These are phyloP conservation scores for Trachelus tabidus DNA, from an alignment of 2,888 invertebrate genomes.

Conservation along the genomic window DNA sequence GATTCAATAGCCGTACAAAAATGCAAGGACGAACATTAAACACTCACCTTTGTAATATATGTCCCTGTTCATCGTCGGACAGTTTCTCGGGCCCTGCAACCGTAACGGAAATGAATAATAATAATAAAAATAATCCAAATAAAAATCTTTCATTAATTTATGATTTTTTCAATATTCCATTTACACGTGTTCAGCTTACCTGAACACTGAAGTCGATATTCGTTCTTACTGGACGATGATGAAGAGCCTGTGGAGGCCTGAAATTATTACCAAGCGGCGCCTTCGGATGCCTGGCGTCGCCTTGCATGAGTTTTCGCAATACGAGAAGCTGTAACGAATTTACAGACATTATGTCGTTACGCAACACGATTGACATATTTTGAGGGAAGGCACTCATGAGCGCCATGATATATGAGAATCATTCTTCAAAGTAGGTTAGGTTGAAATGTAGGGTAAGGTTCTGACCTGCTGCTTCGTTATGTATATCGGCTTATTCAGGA, in stretches of 20 bases:
- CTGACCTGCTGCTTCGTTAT: slow-evolving; percentile 96
- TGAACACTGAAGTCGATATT: slow-evolving; percentile 95
- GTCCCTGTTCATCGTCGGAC: slow-evolving; percentile 92
- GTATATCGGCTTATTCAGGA: slow-evolving; percentile 97
- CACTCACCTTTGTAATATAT: slow-evolving; percentile 88
- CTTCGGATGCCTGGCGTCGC: slow-evolving; percentile 86
- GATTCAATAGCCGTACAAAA: neutral
- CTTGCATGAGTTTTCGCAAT: slow-evolving; percentile 88
- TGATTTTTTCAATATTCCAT: neutral
- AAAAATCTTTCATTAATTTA: neutral
- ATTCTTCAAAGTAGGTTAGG: neutral
- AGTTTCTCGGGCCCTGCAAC: slow-evolving; percentile 82
- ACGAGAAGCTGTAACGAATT: slow-evolving; percentile 77
- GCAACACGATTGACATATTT: slow-evolving; percentile 15
- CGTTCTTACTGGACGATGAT: slow-evolving; percentile 94
- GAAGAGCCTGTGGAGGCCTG: slow-evolving; percentile 91
- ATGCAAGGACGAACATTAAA: neutral
- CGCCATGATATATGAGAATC: neutral
- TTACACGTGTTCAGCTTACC: slow-evolving; percentile 61
- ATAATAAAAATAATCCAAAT: slow-evolving; percentile 25
- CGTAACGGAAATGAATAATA: slow-evolving; percentile 45
- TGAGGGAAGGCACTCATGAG: neutral
- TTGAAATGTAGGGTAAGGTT: slow-evolving; percentile 15
- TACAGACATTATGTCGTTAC: neutral
- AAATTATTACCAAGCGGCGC: slow-evolving; percentile 95